Conservation (phyloP, 2,888 invertebrate species). For the Himalopsyche anomala region DNA sequence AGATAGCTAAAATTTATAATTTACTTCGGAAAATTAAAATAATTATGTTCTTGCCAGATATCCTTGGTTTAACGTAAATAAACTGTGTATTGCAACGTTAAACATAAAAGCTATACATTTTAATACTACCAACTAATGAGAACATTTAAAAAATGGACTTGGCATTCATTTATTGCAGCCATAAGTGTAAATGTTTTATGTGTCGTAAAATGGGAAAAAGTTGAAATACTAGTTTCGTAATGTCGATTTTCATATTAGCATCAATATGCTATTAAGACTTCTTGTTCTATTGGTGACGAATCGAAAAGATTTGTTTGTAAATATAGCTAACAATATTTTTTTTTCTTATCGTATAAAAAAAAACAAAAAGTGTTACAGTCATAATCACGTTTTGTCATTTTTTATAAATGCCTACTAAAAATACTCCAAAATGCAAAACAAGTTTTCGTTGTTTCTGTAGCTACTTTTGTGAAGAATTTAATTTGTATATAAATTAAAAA, state of each 20-base stretch:
- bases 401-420: too few relatives aligned
- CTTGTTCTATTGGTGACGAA: conserved; percentile 31
- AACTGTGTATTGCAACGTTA: too few relatives aligned
- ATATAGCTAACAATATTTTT: not conserved
- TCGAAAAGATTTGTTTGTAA: conserved; percentile 28
- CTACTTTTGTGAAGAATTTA: too few relatives aligned
- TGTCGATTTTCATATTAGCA: conserved; percentile 29
- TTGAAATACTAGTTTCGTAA: conserved; percentile 1
- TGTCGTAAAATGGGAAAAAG: conserved; percentile 14
- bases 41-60: not conserved
- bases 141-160: not conserved
- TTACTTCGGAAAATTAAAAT: too few relatives aligned
- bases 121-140: not conserved
- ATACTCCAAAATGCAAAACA: too few relatives aligned
- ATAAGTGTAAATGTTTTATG: conserved; percentile 14
- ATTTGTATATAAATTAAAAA: too few relatives aligned
- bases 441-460: too few relatives aligned
- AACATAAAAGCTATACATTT: not conserved
- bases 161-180: not conserved
- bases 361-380: too few relatives aligned
- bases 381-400: too few relatives aligned
- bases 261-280: not conserved
- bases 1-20: too few relatives aligned
- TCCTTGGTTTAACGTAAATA: not conserved
- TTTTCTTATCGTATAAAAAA: not conserved